Evolutionary conservation across 1,140 invertebrate genomes (phyloP), one percentile per base, ranked within the genome.

Genomic region (Holotrichia oblita): DNA sequence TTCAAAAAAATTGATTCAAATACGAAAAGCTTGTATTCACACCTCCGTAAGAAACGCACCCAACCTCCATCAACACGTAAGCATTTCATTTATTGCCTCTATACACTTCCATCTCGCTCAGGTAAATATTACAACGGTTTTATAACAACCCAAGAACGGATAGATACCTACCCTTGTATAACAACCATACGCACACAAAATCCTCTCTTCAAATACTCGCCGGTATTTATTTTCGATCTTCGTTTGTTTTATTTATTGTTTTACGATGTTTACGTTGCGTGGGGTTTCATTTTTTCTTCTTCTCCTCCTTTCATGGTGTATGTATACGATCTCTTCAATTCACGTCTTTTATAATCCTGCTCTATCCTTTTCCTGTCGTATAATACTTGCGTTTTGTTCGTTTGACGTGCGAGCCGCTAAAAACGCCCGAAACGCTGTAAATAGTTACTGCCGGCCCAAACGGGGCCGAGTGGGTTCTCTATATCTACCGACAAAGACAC

Each of bases 231-330:
- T 69, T 69, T 69, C 27, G 22, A 69, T 24, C 17, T 69, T 69
- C 61, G 61, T 69, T 69, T 69, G 20, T 27, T 69, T 69, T 69
- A 69, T 69, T 69, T 69, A 69, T 69, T 69, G 61, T 69, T 69
- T 69, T 69, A 69, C 61, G 61, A 69, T 69, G 61, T 69, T 69
- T 69, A 69, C 61, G 20, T 69, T 69, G 24, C 61, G 61, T 69
- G 61, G 24, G 61, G 61, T 69, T 24, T 14, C n/a, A 55, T n/a
- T 55, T 55, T 55, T 55, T 48, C 17, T 64, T 6, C n/a, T 17
- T 69, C 61, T 64, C 59, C 22, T 22, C 61, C 61, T 27, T 10
- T 27, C 9, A 17, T 3, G 3, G 14, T 17, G 14, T 55, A 17
- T 24, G n/a, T 64, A 14, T 22, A 17, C 14, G 20, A 22, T 10